Percentiles rank a stretch among this genome's conserved stretches.
phyloP scores from a whole-genome alignment of 2,797 vertebrate genomes.

The Hydrophis major region DNA sequence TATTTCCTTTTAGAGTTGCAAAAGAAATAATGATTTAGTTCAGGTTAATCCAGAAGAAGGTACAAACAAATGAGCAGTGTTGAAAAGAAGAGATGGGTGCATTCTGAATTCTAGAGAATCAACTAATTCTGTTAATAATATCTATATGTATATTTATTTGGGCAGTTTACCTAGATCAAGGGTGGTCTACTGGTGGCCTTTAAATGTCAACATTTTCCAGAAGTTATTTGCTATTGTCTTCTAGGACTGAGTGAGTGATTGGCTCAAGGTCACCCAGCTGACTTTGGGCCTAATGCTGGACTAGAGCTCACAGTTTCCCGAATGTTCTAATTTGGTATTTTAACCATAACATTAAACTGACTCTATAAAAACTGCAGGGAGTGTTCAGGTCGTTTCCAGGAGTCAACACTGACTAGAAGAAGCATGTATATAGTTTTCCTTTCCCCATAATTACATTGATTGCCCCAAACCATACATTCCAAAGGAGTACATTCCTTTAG shows the following conservation, averaged over 20 bases:
- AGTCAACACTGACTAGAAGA: not conserved
- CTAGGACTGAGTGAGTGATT: not conserved
- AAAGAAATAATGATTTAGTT: not conserved
- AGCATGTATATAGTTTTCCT: not conserved
- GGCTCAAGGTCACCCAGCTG: not conserved
- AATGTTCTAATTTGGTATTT: not conserved
- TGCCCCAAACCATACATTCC: not conserved
- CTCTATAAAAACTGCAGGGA: not conserved
- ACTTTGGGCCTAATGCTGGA: not conserved
- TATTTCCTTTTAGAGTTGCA: not conserved
- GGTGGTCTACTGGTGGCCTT: not conserved
- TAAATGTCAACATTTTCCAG: not conserved
- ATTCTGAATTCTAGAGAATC: not conserved
- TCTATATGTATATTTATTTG: not conserved
- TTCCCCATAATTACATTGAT: not conserved
- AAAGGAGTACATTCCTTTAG: not conserved
- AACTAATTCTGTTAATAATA: not conserved
- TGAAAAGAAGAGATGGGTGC: not conserved
- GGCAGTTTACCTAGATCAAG: not conserved
- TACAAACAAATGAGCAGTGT: not conserved
- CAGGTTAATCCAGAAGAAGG: not conserved
- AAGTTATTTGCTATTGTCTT: not conserved
- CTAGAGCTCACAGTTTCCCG: not conserved
- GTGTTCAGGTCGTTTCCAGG: not conserved
- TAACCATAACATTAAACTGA: not conserved